These are phyloP conservation scores for Dolichotis patagonum DNA, from an alignment of 2,113 vertebrate species.

Conservation along the genomic window DNA sequence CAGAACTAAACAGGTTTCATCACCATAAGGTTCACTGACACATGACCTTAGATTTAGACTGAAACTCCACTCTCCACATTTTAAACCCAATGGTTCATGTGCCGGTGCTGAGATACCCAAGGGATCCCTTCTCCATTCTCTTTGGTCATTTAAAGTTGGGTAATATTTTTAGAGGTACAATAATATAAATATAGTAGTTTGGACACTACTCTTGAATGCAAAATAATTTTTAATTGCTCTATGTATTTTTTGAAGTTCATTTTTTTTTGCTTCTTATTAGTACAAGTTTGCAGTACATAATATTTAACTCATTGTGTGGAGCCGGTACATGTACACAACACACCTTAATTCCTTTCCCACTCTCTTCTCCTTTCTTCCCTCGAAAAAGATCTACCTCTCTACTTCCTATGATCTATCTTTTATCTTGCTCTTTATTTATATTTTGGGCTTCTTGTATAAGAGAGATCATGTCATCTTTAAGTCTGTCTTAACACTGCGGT, in stretches of 20 bases:
- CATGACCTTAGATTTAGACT: constrained; percentile 1
- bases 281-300: not conserved
- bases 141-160: constrained; percentile 28
- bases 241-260: not conserved
- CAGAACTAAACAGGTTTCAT: not conserved
- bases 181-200: not conserved
- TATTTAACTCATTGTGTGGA: not conserved
- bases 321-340: not conserved
- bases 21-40: constrained; percentile 1
- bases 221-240: not conserved
- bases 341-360: not conserved
- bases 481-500: not conserved
- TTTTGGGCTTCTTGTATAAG: not conserved
- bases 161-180: not conserved
- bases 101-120: not conserved
- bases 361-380: not conserved
- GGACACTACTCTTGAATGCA: constrained; percentile 13
- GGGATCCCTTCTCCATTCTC: not conserved
- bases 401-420: not conserved
- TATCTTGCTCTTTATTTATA: not conserved
- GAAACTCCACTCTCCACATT: not conserved
- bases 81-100: not conserved
- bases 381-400: not conserved
- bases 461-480: not conserved
- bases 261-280: not conserved